Base-by-base conservation (phyloP, 1,140 invertebrate species). In the Scylla paramamosain region DNA sequence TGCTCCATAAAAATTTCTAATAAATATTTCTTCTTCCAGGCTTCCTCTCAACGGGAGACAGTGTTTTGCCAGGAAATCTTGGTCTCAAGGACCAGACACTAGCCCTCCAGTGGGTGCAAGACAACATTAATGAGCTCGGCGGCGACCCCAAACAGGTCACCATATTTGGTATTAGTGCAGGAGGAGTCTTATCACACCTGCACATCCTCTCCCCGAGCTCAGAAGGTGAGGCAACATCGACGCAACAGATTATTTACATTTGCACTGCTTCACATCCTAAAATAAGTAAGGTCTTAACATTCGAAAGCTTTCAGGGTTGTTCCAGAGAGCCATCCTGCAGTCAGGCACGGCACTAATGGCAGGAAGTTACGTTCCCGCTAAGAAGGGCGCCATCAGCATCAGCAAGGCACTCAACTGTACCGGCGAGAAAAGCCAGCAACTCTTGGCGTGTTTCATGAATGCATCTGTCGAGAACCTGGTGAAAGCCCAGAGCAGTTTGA, bases 111-210 rank as follows among this genome's bases (percentile, higher is more conserved):
- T 97, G 97, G 97, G 96, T 98, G 20, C 96, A 97, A 94, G 96
- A 97, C 59, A 97, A 97, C 92, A 97, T 97, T 28, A 93, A 97
- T 97, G 16, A 97, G 91, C 98, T 98, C 96, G 97, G 97, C 29
- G 98, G 98, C 0, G 97, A 97, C 96, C 96, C 97, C 3, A 96
- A 97, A 67, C 97, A 97, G 45, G 97, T 98, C 12, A 98, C 98
- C 29, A 95, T 98, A 14, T 97, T 98, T 96, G 98, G 98, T n/a
- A 97, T 98, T 96, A 97, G 97, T 95, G 97, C 97, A 25, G 98
- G 98, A 1, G 97, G 97, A 0, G 97, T 97, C n/a, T 97, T 97
- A 87, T 97, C 98, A 16, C 97, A 97, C 20, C 96, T 97, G 93
- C 97, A 98, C 95, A 96, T 98, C 84, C 95, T 98, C 10, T 97